These are phyloP conservation scores for Aythya baeri DNA, from an alignment of 2,113 vertebrate genomes.

Conservation along the genomic window DNA sequence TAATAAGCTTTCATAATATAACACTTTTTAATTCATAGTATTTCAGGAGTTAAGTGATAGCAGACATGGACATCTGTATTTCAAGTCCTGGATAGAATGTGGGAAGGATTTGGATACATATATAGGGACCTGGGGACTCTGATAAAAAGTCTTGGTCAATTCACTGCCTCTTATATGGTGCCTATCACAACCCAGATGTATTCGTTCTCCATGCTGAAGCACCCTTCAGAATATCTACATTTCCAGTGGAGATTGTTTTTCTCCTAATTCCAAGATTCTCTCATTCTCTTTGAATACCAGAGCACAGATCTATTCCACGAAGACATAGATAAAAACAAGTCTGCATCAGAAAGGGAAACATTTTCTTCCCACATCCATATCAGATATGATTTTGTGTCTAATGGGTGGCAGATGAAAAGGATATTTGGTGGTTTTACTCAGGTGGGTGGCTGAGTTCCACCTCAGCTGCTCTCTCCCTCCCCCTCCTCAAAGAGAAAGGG, in stretches of 20 bases:
- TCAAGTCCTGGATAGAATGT: neutral
- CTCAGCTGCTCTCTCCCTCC: too few relatives aligned
- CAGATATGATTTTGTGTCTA: neutral
- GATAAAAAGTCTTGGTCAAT: rapidly evolving
- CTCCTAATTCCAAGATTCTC: neutral
- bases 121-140: neutral
- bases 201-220: rapidly evolving
- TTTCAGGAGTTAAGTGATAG: neutral
- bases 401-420: neutral
- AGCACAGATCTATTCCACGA: neutral
- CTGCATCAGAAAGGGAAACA: neutral
- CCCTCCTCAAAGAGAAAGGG: too few relatives aligned
- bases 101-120: neutral
- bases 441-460: too few relatives aligned
- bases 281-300: neutral
- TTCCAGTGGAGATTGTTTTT: neutral
- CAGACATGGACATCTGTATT: neutral
- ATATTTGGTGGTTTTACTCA: too few relatives aligned
- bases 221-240: rapidly evolving
- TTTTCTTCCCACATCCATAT: neutral
- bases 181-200: neutral
- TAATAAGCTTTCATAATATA: rapidly evolving
- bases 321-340: neutral
- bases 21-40: neutral
- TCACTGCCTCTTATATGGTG: rapidly evolving